Percentiles rank a stretch among this genome's conserved stretches.
Conservation (phyloP, 1,140 invertebrate species). For the Globodera ellingtonae region DNA sequence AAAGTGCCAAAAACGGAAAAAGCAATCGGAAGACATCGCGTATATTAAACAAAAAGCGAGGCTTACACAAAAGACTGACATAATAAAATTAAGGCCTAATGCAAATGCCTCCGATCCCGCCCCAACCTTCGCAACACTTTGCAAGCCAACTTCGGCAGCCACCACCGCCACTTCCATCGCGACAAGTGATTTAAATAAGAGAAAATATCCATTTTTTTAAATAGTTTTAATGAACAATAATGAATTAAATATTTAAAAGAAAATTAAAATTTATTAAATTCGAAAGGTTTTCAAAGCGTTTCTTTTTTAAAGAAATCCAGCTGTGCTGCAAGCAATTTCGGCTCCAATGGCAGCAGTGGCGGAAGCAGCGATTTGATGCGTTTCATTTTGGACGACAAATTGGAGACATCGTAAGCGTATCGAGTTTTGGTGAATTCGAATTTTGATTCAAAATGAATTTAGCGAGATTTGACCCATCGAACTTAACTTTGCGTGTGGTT, state of each 20-base stretch:
- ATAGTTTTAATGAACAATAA: background rate
- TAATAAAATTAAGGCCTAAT: background rate
- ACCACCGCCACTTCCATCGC: background rate
- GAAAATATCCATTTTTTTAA: background rate
- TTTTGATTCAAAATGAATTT: background rate
- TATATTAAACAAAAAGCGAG: background rate
- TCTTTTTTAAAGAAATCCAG: constrained; percentile 11
- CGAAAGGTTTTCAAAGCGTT: background rate
- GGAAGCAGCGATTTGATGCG: constrained; percentile 22
- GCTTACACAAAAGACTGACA: background rate
- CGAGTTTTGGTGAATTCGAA: background rate
- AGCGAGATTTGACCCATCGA: background rate
- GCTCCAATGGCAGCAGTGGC: background rate
- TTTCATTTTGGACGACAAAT: constrained; percentile 44
- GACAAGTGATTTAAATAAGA: background rate
- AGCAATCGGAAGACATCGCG: background rate
- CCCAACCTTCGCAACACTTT: background rate
- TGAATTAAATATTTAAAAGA: background rate
- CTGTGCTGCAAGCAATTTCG: constrained; percentile 13
- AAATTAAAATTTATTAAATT: background rate
- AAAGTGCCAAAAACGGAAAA: background rate
- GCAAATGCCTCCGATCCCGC: background rate
- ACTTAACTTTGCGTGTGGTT: background rate
- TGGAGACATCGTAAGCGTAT: constrained; percentile 50
- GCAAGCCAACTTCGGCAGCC: background rate